These are phyloP conservation scores for Drosophila histrio DNA, from an alignment of 2,888 invertebrate genomes.

Conservation along the genomic window DNA sequence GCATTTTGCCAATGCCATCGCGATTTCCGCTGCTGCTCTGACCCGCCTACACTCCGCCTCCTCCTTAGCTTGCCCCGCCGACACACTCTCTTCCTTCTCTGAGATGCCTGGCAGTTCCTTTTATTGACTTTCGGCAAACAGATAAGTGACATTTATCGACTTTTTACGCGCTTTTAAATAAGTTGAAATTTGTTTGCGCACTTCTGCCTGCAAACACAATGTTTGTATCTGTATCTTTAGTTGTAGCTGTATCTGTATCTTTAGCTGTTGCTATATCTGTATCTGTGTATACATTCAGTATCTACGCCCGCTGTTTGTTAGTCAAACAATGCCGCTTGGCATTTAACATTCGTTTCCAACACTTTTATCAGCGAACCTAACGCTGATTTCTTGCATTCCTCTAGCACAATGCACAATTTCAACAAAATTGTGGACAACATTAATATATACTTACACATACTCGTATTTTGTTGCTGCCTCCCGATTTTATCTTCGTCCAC, in stretches of 20 bases:
- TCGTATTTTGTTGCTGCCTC: slow-evolving; percentile 17
- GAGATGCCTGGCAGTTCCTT: slow-evolving; percentile 25
- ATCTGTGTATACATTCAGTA: slow-evolving; percentile 45
- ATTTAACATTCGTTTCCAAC: slow-evolving; percentile 30
- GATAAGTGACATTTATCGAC: slow-evolving; percentile 80
- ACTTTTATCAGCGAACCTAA: slow-evolving; percentile 68
- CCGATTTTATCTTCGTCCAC: slow-evolving; percentile 52
- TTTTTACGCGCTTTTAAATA: slow-evolving; percentile 79
- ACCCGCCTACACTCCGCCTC: slow-evolving; percentile 14
- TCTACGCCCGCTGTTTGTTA: slow-evolving; percentile 62
- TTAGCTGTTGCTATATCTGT: slow-evolving; percentile 39
- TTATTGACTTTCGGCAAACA: slow-evolving; percentile 69
- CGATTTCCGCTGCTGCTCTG: slow-evolving; percentile 47
- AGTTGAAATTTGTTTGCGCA: slow-evolving; percentile 74
- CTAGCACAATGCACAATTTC: slow-evolving; percentile 32
- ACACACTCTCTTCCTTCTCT: background rate
- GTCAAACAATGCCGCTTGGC: slow-evolving; percentile 59
- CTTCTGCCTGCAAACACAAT: slow-evolving; percentile 59
- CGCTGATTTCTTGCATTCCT: slow-evolving; percentile 51
- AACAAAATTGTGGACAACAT: slow-evolving; percentile 37
- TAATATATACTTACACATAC: slow-evolving; percentile 9
- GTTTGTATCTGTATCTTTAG: slow-evolving; percentile 30
- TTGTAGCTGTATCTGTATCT: slow-evolving; percentile 26
- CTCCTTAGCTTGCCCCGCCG: background rate
- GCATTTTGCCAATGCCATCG: slow-evolving; percentile 22